Percentiles rank a stretch among this genome's conserved stretches.
Conservation (phyloP, 2,888 invertebrate genomes). For the Craniophora ligustri region DNA sequence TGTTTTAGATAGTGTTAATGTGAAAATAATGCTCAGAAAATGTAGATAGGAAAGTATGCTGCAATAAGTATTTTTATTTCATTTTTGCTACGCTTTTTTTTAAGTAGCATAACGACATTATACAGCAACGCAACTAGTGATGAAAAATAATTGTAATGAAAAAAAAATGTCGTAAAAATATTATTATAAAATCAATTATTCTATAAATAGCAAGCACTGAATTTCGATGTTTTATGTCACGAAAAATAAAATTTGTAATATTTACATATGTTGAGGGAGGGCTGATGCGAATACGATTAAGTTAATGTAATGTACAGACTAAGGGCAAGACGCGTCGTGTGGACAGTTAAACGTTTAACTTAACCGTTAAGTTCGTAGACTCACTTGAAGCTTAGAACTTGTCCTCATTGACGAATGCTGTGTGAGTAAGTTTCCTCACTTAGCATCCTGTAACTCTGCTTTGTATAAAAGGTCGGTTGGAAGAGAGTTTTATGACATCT, state of each 20-base stretch:
- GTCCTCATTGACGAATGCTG: not conserved
- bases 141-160: constrained; percentile 45
- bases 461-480: no score
- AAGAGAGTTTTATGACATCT: not conserved
- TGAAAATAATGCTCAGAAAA: constrained; percentile 49
- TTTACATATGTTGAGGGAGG: constrained; percentile 77
- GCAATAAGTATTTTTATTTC: no score
- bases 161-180: constrained; percentile 47
- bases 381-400: constrained; percentile 8
- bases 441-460: not conserved
- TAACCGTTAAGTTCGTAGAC: constrained; percentile 15
- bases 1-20: constrained; percentile 36
- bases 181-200: constrained; percentile 69
- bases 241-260: constrained; percentile 77
- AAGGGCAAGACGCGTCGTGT: constrained; percentile 37
- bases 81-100: not conserved
- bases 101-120: constrained; percentile 22
- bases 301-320: constrained; percentile 52
- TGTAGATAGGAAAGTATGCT: constrained; percentile 26
- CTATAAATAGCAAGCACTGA: constrained; percentile 85
- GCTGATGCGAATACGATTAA: constrained; percentile 59
- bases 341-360: constrained; percentile 43
- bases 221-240: constrained; percentile 86
- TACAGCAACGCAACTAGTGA: constrained; percentile 36
- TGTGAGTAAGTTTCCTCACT: not conserved